phyloP scores from a whole-genome alignment of 2,113 vertebrate species.

The Formicarius rufipectus region DNA sequence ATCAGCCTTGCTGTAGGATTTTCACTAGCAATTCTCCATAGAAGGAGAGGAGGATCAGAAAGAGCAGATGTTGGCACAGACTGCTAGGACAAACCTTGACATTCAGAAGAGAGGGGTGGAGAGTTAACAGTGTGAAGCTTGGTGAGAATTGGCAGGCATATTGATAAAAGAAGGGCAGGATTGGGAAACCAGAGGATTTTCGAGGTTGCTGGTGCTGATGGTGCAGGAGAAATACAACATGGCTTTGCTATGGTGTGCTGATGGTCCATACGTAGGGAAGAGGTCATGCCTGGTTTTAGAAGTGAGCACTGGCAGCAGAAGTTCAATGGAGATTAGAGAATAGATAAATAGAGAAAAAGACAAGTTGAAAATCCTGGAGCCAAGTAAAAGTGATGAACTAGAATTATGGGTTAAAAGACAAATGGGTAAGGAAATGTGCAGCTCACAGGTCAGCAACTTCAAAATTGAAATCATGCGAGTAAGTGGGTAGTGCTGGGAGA shows the following conservation, averaged over 20 bases:
- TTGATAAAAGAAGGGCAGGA: not conserved
- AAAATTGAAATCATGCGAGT: not conserved
- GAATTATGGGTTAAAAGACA: not conserved
- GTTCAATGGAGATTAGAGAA: not conserved
- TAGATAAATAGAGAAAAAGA: not conserved
- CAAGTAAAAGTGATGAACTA: not conserved
- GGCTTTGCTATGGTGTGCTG: not conserved
- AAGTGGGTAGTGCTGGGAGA: not conserved
- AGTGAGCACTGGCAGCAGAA: not conserved
- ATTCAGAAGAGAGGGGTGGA: not conserved
- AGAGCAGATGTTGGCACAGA: not conserved
- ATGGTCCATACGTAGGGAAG: not conserved
- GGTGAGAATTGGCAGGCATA: not conserved
- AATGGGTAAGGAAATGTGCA: not conserved
- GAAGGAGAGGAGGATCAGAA: constrained; percentile 36
- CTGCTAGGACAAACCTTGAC: constrained; percentile 8
- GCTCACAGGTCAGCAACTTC: not conserved
- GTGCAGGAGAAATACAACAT: not conserved
- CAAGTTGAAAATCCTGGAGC: not conserved
- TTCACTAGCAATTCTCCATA: not conserved
- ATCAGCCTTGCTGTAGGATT: constrained; percentile 24
- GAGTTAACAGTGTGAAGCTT: not conserved
- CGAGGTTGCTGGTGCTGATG: not conserved
- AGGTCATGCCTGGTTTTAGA: not conserved
- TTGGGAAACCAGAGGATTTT: not conserved